Percentiles rank a stretch among this genome's conserved stretches.
Evolutionary conservation across 1,140 invertebrate species (phyloP).

Genomic region (Bombus difficillimus): DNA sequence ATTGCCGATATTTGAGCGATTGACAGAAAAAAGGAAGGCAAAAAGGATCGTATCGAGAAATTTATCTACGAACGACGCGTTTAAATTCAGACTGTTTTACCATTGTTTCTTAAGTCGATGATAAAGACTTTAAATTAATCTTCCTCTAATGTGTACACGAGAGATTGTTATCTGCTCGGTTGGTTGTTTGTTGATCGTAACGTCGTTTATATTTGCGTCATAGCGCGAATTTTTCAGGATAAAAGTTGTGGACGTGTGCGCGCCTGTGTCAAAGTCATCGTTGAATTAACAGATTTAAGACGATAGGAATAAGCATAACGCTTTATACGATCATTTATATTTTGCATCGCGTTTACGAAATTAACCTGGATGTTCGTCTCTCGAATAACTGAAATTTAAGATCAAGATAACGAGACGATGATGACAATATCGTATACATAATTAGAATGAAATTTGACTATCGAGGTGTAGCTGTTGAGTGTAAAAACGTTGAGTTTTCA

Average conservation of each 20-base stretch:
- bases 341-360: neutral
- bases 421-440: neutral
- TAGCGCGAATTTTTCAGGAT: neutral
- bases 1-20: neutral
- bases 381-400: neutral
- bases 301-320: neutral
- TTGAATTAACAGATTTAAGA: neutral
- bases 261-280: neutral
- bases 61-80: neutral
- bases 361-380: neutral
- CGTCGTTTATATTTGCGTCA: conserved; percentile 66
- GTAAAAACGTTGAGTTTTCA: neutral
- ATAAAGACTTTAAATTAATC: conserved; percentile 77
- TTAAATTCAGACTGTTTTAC: neutral
- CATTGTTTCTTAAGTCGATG: conserved; percentile 44
- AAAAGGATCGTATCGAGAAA: neutral
- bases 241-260: neutral
- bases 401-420: conserved; percentile 3
- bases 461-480: too few species aligned
- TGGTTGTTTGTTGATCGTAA: conserved; percentile 58
- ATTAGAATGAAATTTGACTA: neutral
- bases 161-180: conserved; percentile 64
- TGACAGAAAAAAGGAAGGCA: neutral
- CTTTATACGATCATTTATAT: neutral
- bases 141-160: conserved; percentile 64